phyloP scores from a whole-genome alignment of 1,140 invertebrate genomes.

The Octopus bimaculoides region DNA sequence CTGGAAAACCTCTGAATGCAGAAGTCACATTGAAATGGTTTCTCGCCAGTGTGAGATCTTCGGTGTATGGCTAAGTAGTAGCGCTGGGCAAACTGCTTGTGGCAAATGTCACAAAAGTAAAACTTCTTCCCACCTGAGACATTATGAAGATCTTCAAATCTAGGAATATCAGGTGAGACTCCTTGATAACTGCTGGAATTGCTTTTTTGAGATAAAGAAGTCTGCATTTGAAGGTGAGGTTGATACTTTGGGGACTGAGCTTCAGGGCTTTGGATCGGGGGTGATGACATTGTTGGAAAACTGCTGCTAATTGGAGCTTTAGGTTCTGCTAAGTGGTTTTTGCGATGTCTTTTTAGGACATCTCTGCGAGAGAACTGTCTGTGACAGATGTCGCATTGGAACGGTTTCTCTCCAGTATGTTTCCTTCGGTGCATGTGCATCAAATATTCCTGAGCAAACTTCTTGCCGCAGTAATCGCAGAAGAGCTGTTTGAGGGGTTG shows the following conservation, averaged over 20 bases:
- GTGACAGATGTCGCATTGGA: constrained; percentile 81
- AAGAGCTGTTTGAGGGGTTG: background rate
- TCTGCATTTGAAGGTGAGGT: background rate
- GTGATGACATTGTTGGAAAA: background rate
- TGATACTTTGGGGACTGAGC: background rate
- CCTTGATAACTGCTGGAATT: background rate
- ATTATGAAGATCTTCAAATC: background rate
- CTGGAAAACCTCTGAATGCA: constrained; percentile 26
- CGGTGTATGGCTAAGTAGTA: constrained; percentile 41
- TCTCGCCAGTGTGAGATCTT: constrained; percentile 30
- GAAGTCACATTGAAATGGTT: constrained; percentile 27
- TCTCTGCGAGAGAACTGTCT: constrained; percentile 56
- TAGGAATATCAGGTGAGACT: background rate
- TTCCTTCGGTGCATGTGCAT: background rate
- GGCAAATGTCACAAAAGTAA: constrained; percentile 57
- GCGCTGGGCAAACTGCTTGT: constrained; percentile 28
- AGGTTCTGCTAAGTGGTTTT: background rate
- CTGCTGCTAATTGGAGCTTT: background rate
- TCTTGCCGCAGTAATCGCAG: background rate
- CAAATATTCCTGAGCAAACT: constrained; percentile 1
- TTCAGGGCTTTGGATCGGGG: background rate
- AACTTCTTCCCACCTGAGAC: constrained; percentile 37
- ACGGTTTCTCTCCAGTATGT: constrained; percentile 72
- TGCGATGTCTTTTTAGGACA: background rate
- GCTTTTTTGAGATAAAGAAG: background rate